Percentiles rank a stretch among this genome's conserved stretches.
phyloP scores from a whole-genome alignment of 2,113 vertebrate species.

The Microcebus ravelobensis region DNA sequence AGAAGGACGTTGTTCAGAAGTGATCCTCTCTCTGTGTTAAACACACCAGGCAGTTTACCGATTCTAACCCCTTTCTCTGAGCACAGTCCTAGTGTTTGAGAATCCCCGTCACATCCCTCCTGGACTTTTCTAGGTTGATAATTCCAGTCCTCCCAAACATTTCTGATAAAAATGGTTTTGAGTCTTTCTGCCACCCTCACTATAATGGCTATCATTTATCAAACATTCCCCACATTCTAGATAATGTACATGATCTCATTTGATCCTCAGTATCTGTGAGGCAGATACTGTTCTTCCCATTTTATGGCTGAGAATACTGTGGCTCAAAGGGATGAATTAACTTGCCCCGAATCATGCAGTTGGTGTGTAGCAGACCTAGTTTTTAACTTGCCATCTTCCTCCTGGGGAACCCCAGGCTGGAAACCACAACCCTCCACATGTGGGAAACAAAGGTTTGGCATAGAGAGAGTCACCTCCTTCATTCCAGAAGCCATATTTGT shows the following conservation, averaged over 20 bases:
- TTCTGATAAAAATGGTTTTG: not conserved
- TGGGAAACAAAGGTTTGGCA: not conserved
- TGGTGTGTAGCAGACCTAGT: not conserved
- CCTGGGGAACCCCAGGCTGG: not conserved
- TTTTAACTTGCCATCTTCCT: no score
- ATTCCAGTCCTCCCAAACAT: not conserved
- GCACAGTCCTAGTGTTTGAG: not conserved
- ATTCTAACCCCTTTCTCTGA: not conserved
- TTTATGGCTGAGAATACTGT: conserved; percentile 4
- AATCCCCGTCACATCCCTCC: not conserved
- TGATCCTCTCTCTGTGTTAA: not conserved
- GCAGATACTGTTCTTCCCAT: not conserved
- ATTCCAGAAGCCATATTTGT: not conserved
- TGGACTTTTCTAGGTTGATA: not conserved
- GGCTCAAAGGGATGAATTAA: not conserved
- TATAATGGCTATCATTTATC: not conserved
- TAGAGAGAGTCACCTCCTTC: not conserved
- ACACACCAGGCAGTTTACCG: not conserved
- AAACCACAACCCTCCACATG: no score
- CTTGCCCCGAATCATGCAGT: not conserved
- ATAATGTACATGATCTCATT: not conserved
- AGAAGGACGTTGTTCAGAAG: not conserved
- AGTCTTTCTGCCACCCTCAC: not conserved
- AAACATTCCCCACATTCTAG: not conserved
- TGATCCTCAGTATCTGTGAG: not conserved